Conservation (phyloP, 1,140 invertebrate genomes). For the Neotoxoptera formosana region DNA sequence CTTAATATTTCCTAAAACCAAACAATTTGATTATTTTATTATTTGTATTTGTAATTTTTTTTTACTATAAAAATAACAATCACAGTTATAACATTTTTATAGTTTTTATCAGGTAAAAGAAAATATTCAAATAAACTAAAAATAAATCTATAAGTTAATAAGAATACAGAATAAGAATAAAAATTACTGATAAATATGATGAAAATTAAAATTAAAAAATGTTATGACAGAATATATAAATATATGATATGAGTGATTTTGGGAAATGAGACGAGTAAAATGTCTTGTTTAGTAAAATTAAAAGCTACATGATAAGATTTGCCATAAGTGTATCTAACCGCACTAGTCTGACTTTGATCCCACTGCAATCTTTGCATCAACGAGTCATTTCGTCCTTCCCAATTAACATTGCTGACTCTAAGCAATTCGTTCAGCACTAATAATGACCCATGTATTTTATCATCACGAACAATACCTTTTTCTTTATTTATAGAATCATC, state of each 20-base stretch:
- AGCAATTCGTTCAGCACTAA: conserved; percentile 95
- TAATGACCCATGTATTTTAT: conserved; percentile 90
- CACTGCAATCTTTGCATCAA: conserved; percentile 69
- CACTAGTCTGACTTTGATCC: conserved; percentile 49
- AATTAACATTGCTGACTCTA: conserved; percentile 87
- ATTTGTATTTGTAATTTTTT: neutral
- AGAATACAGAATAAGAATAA: neutral
- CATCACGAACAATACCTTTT: conserved; percentile 84
- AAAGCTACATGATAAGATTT: neutral
- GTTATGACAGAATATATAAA: neutral
- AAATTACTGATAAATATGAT: neutral
- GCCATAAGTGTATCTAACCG: conserved; percentile 8
- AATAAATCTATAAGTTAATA: neutral
- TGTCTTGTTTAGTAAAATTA: neutral
- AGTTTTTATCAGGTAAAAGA: neutral
- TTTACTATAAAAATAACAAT: neutral
- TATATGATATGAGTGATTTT: no score
- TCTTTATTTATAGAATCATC: conserved; percentile 73
- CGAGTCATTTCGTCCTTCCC: conserved; percentile 83
- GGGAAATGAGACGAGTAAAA: no score
- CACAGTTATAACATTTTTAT: neutral
- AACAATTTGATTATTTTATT: neutral
- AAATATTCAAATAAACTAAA: neutral
- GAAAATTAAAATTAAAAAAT: neutral
- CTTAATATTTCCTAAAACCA: conserved; percentile 39